Conservation (phyloP, 2,113 vertebrate genomes). For the Prunella himalayana region DNA sequence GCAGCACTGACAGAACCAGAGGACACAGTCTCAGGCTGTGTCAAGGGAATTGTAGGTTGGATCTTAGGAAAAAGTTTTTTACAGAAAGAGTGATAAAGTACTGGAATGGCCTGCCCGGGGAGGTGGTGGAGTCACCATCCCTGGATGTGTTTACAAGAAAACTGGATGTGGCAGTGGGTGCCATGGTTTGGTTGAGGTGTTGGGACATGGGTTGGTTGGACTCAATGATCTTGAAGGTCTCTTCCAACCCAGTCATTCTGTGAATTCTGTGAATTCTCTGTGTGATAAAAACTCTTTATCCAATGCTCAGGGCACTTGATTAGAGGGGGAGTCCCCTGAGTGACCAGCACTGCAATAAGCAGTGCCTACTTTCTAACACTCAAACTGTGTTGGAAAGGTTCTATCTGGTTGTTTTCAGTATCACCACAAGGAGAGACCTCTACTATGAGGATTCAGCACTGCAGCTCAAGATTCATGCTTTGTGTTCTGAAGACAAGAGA, state of each 20-base stretch:
- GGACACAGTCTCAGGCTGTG: background rate
- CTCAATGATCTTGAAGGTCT: background rate
- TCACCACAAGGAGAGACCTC: conserved; percentile 81
- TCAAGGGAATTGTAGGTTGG: background rate
- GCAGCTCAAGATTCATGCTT: conserved; percentile 83
- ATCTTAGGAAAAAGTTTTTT: background rate
- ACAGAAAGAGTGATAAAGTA: background rate
- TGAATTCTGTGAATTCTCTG: background rate
- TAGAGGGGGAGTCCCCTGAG: background rate
- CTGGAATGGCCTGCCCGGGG: background rate
- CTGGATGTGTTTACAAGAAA: background rate
- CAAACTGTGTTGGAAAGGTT: background rate
- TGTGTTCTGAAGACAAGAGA: conserved; percentile 86
- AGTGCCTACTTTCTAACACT: background rate
- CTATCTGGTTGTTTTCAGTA: rapidly evolving
- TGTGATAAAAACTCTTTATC: background rate
- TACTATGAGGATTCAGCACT: conserved; percentile 89
- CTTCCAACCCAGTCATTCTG: background rate
- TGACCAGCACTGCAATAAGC: background rate
- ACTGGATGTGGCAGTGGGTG: background rate
- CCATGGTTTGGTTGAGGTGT: background rate
- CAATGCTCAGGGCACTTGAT: background rate
- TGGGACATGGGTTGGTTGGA: background rate
- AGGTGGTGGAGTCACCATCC: background rate
- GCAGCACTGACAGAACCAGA: background rate